phyloP scores from a whole-genome alignment of 2,113 vertebrate genomes.

The Meriones unguiculatus region DNA sequence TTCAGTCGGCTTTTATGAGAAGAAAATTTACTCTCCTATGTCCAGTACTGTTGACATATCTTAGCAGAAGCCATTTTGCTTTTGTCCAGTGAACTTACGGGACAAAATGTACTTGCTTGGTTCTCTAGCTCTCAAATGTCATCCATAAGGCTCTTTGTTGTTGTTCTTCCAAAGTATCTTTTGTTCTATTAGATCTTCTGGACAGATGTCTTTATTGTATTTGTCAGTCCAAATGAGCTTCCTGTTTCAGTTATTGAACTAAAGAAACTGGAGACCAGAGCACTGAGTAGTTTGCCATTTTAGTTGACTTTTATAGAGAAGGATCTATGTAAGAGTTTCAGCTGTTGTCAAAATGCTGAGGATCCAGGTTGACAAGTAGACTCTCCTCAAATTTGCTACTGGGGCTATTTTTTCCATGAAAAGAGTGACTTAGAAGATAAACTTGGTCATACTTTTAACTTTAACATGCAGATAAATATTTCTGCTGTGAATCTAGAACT shows the following conservation, averaged over 20 bases:
- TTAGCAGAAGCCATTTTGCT: slow-evolving; percentile 47
- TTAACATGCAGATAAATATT: background rate
- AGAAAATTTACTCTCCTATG: slow-evolving; percentile 3
- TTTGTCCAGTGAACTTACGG: slow-evolving; percentile 21
- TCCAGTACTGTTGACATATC: background rate
- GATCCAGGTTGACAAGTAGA: background rate
- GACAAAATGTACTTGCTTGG: background rate
- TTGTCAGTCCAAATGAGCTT: slow-evolving; percentile 50
- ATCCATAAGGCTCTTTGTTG: background rate
- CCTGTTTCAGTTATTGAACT: slow-evolving; percentile 51
- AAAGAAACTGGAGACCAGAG: background rate
- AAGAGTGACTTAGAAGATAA: background rate
- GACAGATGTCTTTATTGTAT: background rate
- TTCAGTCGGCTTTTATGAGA: slow-evolving; percentile 49
- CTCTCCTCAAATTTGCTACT: background rate
- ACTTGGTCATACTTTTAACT: background rate
- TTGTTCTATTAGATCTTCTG: slow-evolving; percentile 22
- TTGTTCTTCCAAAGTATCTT: background rate
- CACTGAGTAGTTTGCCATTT: background rate
- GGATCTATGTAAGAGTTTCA: background rate
- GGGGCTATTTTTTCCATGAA: background rate
- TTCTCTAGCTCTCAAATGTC: background rate
- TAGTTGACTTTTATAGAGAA: slow-evolving; percentile 61
- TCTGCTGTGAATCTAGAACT: background rate
- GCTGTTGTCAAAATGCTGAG: slow-evolving; percentile 6